Base-by-base conservation (phyloP, 2,888 invertebrate genomes). In the Holacanthella duospinosa region DNA sequence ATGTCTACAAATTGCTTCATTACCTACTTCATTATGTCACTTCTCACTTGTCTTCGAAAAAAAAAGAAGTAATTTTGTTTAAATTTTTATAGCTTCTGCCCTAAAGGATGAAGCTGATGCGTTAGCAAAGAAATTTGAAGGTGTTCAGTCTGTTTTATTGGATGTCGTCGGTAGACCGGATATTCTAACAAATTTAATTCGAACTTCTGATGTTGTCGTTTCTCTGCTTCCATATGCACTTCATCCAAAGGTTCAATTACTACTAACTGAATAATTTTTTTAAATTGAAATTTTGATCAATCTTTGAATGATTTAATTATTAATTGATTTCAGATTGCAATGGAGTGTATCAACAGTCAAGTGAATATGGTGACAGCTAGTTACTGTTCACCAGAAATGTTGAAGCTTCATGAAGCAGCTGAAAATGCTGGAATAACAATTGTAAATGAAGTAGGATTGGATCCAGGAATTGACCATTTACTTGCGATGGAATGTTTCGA, bases 381-480 rank as follows among this genome's bases (percentile, higher is more conserved):
- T 66, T 99, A 99, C 75, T 85, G 92, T 62, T 87, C 88, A 16
- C 87, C 91, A 1, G 86, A 88, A 74, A 88, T 99, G 73, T 84
- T 83, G 74, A 84, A 84, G 0, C 78, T 95, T 12, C 86, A 95
- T 74, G 80, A 88, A 48, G 82, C 82, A 62, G 97, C 97, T 0
- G 82, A 84, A 58, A 85, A 88, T 36, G 92, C 93, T 0, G 94
- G 92, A 0, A 82, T 99, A 0, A 96, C 96, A 0, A 83, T 99
- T 53, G 80, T 99, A 68, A 99, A 97, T 76, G 99, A 99, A 80
- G 88, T 95, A 0, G 99, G 99, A 0, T 81, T 99, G 29, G 99
- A 99, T 77, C 99, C 99, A 0, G 99, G 97, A n/a, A 94, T 95
- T 71, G 95, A 96, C 77, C 99, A 99, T 78, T 82, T 99, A 70